Conservation (phyloP, 2,113 vertebrate species). For the Andinoacara biseriatus region DNA sequence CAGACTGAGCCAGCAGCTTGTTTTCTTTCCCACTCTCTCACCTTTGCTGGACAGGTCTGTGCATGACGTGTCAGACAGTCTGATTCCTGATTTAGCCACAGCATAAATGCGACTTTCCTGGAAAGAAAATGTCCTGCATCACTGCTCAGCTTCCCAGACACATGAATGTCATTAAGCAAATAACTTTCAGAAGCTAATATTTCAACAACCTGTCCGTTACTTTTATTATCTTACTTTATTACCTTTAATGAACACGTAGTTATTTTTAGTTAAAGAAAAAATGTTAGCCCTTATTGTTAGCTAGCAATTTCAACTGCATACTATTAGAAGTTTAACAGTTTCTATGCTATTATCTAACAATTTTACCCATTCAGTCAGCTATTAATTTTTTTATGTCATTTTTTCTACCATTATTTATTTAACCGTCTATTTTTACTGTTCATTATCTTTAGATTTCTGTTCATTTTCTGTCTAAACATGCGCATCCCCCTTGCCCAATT, state of each 20-base stretch:
- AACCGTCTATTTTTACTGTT: background rate
- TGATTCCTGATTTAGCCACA: conserved; percentile 95
- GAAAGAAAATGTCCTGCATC: background rate
- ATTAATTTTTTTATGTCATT: background rate
- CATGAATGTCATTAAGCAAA: background rate
- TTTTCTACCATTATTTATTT: background rate
- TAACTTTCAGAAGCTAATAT: background rate
- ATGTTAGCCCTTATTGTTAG: too few relatives aligned
- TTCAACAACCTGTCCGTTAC: background rate
- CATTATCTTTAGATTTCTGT: background rate
- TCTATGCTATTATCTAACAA: background rate
- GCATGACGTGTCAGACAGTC: conserved; percentile 90
- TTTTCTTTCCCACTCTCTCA: conserved; percentile 52
- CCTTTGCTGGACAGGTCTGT: conserved; percentile 86
- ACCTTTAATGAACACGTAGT: background rate
- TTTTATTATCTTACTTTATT: background rate
- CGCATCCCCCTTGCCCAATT: background rate
- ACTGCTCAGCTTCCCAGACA: background rate
- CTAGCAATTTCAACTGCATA: background rate
- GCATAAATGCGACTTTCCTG: conserved; percentile 98
- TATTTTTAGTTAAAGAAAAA: background rate
- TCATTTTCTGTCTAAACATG: background rate
- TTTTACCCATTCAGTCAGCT: background rate
- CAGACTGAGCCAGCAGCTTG: background rate
- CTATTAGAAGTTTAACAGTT: background rate